These are phyloP conservation scores for Plectropomus leopardus DNA, from an alignment of 2,113 vertebrate genomes.

Conservation along the genomic window DNA sequence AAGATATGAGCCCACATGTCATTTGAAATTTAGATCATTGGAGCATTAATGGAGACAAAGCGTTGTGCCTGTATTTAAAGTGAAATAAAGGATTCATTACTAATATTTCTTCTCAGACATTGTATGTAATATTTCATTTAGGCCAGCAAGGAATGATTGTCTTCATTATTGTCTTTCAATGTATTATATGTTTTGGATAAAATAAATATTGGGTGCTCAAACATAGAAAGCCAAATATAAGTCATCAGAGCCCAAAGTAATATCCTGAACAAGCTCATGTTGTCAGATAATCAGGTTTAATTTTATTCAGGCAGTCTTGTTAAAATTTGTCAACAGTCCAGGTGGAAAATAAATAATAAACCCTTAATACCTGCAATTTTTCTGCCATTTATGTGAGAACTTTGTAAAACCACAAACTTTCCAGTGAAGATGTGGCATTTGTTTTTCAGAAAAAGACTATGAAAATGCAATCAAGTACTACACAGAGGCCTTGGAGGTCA, in stretches of 20 bases:
- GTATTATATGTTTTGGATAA: not conserved
- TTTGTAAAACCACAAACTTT: not conserved
- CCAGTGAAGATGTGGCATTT: slow-evolving; percentile 6
- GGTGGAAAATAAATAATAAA: not conserved
- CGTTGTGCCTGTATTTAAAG: not conserved
- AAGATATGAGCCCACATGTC: not conserved
- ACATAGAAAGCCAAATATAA: not conserved
- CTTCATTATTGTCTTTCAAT: not conserved
- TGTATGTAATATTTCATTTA: not conserved
- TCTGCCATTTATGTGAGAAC: not conserved
- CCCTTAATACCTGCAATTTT: no score
- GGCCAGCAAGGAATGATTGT: not conserved
- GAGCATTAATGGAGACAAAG: not conserved
- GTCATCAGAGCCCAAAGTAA: no score
- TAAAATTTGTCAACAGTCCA: not conserved
- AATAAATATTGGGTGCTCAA: not conserved
- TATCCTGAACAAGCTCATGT: no score
- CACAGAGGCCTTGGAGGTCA: slow-evolving; percentile 91
- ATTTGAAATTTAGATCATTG: not conserved
- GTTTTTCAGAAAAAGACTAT: slow-evolving; percentile 91
- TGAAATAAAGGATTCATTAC: not conserved
- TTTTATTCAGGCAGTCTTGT: not conserved
- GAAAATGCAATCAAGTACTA: slow-evolving; percentile 95
- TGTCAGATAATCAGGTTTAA: no score
- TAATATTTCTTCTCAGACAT: not conserved